Evolutionary conservation across 2,888 invertebrate species (phyloP), one percentile per base, ranked within the genome.

Genomic region (Rhagium mordax): DNA sequence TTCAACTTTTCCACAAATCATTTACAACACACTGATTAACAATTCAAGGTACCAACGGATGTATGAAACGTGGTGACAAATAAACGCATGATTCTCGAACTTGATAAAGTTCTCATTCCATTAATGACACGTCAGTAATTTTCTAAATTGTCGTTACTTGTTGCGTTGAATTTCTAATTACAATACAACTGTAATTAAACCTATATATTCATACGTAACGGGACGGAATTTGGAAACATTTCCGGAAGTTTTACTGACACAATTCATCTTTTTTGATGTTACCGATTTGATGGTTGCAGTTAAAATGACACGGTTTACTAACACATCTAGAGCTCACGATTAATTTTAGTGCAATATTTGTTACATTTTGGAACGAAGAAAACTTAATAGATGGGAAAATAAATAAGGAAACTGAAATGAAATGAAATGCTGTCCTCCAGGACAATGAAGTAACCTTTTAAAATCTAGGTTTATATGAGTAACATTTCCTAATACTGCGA

Each of bases 131-230:
- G 59, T 15, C 59, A 33, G 29, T 33, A 59, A 59, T 59, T 59
- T 59, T 59, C 59, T 59, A 59, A 59, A 59, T 20, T 59, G 59
- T 59, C 33, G 33, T 59, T n/a, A 59, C 33, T 59, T 59, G 59
- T 59, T 59, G 59, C 15, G 33, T 3, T 33, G 59, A 59, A 59
- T 59, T 20, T 13, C 16, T 59, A 59, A 59, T 59, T 59, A 59
- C 16, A 29, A 10, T 29, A 55, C 16, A 24, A 24, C 41, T 41
- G 41, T 41, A 41, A 41, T 41, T 41, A 41, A 41, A n/a, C 41
- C 41, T 41, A 41, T 41, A 41, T 41, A 41, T 41, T 41, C 41
- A 41, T n/a, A 41, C n/a, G 41, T 41, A 41, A 41, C 41, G 41
- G 41, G 41, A n/a, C 41, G 3, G 41, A n/a, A 41, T 41, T 41